Evolutionary conservation across 1,140 invertebrate genomes (phyloP).

Genomic region (Trinorchestia longiramus): DNA sequence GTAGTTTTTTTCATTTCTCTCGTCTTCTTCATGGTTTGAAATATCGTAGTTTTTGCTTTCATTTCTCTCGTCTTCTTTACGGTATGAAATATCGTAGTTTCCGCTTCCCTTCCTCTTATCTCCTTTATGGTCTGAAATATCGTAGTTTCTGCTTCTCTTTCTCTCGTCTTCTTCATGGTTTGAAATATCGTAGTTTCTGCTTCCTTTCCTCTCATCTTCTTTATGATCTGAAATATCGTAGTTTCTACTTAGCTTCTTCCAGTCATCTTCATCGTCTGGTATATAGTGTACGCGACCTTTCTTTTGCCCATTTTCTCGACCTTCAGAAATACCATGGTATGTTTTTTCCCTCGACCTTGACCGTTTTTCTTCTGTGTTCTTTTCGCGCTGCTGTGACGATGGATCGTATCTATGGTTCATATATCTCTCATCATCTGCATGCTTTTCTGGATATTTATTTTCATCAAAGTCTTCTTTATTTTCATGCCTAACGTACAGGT

Average conservation of each 20-base stretch:
- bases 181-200: too few species aligned
- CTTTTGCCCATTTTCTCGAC: not conserved
- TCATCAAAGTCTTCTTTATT: not conserved
- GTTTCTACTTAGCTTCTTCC: too few species aligned
- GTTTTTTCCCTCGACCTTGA: not conserved
- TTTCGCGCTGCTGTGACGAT: not conserved
- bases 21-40: not conserved
- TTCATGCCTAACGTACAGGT: not conserved
- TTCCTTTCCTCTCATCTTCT: too few species aligned
- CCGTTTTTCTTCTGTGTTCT: not conserved
- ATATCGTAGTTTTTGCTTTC: not conserved
- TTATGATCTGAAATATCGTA: too few species aligned
- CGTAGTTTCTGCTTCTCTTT: too few species aligned
- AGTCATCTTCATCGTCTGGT: too few species aligned
- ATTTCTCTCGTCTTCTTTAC: not conserved
- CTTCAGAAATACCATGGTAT: not conserved
- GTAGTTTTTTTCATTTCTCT: not conserved
- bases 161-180: too few species aligned
- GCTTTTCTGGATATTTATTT: not conserved
- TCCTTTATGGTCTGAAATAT: too few species aligned
- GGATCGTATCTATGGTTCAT: slow-evolving; percentile 26
- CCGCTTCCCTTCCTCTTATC: too few species aligned
- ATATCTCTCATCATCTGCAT: not conserved
- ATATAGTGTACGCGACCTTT: not conserved
- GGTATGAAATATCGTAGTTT: not conserved